A percentile compares a stretch with the other conserved stretches of the same genome.
These are phyloP conservation scores for Daubentonia madagascariensis DNA, from an alignment of 2,113 vertebrate genomes.

Conservation along the genomic window DNA sequence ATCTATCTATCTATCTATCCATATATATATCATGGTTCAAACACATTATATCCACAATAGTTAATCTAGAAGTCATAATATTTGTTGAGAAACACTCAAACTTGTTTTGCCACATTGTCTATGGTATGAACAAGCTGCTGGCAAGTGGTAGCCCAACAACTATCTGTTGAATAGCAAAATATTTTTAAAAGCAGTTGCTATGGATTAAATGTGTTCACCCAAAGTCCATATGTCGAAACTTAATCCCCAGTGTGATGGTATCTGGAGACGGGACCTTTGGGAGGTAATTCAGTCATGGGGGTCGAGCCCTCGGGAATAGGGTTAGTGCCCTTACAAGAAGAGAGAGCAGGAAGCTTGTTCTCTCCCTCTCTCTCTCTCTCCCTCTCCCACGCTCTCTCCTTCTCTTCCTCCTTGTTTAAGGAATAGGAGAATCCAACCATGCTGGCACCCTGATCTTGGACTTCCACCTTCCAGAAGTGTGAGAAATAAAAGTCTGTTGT, in stretches of 20 bases:
- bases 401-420: background rate
- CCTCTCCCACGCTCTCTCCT: no score
- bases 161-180: background rate
- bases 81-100: background rate
- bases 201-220: background rate
- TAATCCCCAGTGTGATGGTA: background rate
- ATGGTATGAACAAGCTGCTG: background rate
- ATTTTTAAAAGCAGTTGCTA: background rate
- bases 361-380: no score
- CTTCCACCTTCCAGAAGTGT: background rate
- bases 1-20: no score
- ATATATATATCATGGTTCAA: no score
- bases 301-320: background rate
- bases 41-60: background rate
- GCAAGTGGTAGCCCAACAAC: background rate
- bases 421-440: background rate
- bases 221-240: background rate
- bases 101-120: background rate
- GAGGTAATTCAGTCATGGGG: background rate
- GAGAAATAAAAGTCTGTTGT: background rate
- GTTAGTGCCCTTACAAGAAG: background rate
- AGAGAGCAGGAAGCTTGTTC: background rate
- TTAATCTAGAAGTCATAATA: background rate
- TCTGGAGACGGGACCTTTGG: background rate
- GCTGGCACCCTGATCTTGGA: background rate